Percentiles rank a stretch among this genome's conserved stretches.
phyloP scores from a whole-genome alignment of 2,113 vertebrate genomes.

The Mormyrus lacerda region DNA sequence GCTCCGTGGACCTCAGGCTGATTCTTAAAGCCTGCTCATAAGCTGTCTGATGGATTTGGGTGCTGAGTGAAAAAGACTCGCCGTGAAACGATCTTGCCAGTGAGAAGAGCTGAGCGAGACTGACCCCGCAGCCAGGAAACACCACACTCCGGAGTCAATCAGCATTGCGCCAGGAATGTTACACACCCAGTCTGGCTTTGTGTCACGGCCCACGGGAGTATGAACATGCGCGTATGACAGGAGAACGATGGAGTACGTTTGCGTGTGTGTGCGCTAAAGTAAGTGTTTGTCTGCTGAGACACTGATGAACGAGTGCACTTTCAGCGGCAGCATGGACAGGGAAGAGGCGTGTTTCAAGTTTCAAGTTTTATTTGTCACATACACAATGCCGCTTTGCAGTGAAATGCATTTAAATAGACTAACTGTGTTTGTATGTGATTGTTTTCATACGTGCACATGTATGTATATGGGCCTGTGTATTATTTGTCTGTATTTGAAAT shows the following conservation, averaged over 20 bases:
- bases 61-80: background rate
- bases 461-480: background rate
- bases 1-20: background rate
- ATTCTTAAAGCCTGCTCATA: background rate
- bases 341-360: background rate
- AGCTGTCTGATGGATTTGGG: conserved; percentile 9
- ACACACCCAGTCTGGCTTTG: background rate
- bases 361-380: background rate
- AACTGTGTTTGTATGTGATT: background rate
- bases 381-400: background rate
- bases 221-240: conserved; percentile 21
- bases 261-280: background rate
- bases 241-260: background rate
- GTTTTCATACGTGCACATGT: background rate
- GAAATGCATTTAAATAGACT: background rate
- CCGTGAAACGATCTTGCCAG: background rate
- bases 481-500: background rate
- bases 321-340: background rate
- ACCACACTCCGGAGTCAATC: background rate
- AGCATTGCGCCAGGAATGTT: background rate
- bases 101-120: background rate
- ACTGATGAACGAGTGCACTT: background rate
- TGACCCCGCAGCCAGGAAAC: background rate
- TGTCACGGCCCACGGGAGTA: background rate
- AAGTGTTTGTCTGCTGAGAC: background rate